A percentile compares a stretch with the other conserved stretches of the same genome.
Evolutionary conservation across 2,888 invertebrate species (phyloP).

Genomic region (Meganola albula): DNA sequence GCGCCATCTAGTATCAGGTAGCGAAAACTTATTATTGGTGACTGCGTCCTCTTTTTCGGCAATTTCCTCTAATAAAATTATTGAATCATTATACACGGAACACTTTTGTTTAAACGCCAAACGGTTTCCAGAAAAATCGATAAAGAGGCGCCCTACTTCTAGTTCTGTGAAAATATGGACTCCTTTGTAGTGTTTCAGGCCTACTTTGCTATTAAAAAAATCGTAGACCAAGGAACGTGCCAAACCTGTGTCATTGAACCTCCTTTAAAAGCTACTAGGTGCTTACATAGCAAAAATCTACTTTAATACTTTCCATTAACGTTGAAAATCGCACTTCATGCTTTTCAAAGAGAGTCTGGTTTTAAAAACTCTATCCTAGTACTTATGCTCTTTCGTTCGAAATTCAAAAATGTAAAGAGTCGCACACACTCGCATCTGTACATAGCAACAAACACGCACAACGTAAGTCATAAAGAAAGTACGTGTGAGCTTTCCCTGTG

Average conservation of each 20-base stretch:
- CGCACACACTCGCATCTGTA: constrained; percentile 49
- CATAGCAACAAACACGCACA: constrained; percentile 38
- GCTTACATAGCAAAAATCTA: constrained; percentile 37
- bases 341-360: constrained; percentile 43
- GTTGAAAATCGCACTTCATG: constrained; percentile 40
- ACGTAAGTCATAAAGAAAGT: constrained; percentile 60
- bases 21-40: constrained; percentile 38
- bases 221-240: constrained; percentile 60
- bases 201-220: constrained; percentile 50
- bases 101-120: no score
- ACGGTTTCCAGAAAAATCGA: constrained; percentile 54
- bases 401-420: constrained; percentile 60
- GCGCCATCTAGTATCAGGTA: constrained; percentile 64
- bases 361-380: constrained; percentile 49
- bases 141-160: constrained; percentile 58
- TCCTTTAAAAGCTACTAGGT: constrained; percentile 52
- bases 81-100: no score
- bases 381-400: constrained; percentile 61
- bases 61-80: constrained; percentile 44
- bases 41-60: constrained; percentile 52
- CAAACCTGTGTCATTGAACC: constrained; percentile 73
- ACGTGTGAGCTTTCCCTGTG: constrained; percentile 73
- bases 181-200: constrained; percentile 55
- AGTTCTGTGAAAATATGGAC: constrained; percentile 54
- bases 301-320: constrained; percentile 32